Evolutionary conservation across 2,797 vertebrate genomes (phyloP).

Genomic region (Nyctalus aviator): DNA sequence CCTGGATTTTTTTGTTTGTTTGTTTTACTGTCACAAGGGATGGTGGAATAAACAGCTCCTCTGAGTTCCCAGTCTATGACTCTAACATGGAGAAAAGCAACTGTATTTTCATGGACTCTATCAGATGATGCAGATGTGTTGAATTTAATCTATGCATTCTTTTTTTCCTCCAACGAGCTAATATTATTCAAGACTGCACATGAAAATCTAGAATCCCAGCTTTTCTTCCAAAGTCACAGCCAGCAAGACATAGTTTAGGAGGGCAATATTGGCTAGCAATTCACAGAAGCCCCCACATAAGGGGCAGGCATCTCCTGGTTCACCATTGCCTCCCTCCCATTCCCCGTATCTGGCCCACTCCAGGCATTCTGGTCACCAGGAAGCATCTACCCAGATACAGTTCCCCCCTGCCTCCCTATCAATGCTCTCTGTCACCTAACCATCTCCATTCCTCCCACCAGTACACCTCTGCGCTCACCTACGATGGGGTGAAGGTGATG

Average conservation of each 20-base stretch:
- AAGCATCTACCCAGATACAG: background rate
- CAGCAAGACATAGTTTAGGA: background rate
- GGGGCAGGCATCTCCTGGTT: background rate
- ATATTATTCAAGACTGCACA: background rate
- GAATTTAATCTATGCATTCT: background rate
- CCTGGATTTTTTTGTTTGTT: background rate
- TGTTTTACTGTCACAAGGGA: slow-evolving; percentile 10
- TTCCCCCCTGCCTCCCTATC: background rate
- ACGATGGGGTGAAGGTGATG: slow-evolving; percentile 98
- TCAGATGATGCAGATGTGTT: background rate
- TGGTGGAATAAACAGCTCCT: background rate
- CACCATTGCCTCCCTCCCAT: too few relatives aligned
- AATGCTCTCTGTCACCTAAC: background rate
- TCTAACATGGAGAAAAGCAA: background rate
- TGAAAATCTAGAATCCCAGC: background rate
- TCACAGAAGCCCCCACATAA: background rate
- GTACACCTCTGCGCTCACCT: slow-evolving; percentile 98
- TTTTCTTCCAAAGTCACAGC: background rate
- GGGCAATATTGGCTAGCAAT: background rate
- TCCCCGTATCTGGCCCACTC: background rate
- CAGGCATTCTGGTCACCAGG: background rate
- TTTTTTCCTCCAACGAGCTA: background rate
- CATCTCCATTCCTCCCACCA: slow-evolving; percentile 81
- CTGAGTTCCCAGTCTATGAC: background rate
- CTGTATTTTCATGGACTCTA: background rate